These are phyloP conservation scores for Brevimyrus niger DNA, from an alignment of 2,113 vertebrate species.

Conservation along the genomic window DNA sequence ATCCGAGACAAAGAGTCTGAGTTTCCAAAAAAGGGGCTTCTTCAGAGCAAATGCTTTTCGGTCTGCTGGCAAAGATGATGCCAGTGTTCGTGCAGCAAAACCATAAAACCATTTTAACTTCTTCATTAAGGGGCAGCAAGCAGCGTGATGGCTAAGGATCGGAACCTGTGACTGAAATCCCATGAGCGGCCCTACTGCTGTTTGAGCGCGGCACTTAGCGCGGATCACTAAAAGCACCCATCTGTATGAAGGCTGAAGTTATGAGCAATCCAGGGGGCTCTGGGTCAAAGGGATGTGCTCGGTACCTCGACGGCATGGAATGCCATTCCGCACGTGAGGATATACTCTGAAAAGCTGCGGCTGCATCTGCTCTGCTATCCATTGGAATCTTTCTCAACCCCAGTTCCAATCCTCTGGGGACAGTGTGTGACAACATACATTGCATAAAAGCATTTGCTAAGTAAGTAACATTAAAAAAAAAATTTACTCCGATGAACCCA, in stretches of 20 bases:
- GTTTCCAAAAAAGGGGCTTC: slow-evolving; percentile 14
- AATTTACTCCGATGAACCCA: not conserved
- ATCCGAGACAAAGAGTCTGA: slow-evolving; percentile 15
- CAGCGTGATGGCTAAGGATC: not conserved
- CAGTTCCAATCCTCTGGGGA: not conserved
- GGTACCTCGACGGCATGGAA: not conserved
- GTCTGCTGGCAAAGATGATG: not conserved
- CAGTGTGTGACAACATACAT: not conserved
- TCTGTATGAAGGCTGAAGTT: not conserved
- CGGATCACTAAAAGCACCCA: not conserved
- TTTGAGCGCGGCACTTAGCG: not conserved
- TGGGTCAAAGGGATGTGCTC: not conserved
- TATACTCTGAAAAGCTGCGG: not conserved
- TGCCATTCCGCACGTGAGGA: not conserved
- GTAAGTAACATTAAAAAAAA: not conserved
- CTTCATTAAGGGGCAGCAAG: not conserved
- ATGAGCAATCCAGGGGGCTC: not conserved
- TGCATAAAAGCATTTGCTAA: not conserved
- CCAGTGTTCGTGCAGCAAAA: not conserved
- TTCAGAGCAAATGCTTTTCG: not conserved
- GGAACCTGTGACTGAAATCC: not conserved
- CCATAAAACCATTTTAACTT: not conserved
- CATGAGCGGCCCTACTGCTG: not conserved
- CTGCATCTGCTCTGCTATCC: not conserved
- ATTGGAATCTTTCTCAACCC: not conserved